Evolutionary conservation across 1,140 invertebrate genomes (phyloP), one percentile per base, ranked within the genome.

Genomic region (Heliothis subflexa): DNA sequence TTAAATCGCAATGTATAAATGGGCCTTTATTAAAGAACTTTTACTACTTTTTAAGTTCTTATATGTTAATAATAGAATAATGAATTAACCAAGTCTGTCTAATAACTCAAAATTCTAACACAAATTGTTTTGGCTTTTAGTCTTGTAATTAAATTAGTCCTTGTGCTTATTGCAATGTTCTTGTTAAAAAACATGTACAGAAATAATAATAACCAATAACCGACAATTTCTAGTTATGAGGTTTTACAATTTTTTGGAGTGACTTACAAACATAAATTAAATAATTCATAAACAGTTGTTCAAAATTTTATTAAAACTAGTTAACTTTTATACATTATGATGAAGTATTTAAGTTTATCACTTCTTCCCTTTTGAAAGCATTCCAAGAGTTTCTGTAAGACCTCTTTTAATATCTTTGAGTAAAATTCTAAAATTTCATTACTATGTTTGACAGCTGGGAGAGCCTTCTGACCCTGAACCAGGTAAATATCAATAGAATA

Each of bases 101-200:
- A 66, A 49, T 40, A 45, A 12, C 11, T 66, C 66, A 70, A 70
- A 70, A 70, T 70, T 70, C 47, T 70, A 70, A 70, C 66, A 49
- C 45, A 52, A 50, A 9, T 52, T 12, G n/a, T 70, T 70, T 70
- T 18, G 66, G 47, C 50, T 52, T 70, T 70, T 49, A 70, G 13
- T 52, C 4, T 25, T 70, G 7, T 52, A 50, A 18, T 21, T 47
- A 25, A 50, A 50, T 50, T 9, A 33, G 18, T 28, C 66, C 52
- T 28, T 70, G 47, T 49, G 66, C 66, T 70, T 70, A 70, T 70
- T 70, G 66, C 66, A 70, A 13, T 70, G 66, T 70, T 50, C 11
- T 52, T 52, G 18, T 45, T 70, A 52, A 70, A 50, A 52, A 70
- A 50, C n/a, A 10, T 50, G 47, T 52, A 14, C 2, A 28, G 14